Conservation (phyloP, 2,113 vertebrate species). For the Neolamprologus longior region DNA sequence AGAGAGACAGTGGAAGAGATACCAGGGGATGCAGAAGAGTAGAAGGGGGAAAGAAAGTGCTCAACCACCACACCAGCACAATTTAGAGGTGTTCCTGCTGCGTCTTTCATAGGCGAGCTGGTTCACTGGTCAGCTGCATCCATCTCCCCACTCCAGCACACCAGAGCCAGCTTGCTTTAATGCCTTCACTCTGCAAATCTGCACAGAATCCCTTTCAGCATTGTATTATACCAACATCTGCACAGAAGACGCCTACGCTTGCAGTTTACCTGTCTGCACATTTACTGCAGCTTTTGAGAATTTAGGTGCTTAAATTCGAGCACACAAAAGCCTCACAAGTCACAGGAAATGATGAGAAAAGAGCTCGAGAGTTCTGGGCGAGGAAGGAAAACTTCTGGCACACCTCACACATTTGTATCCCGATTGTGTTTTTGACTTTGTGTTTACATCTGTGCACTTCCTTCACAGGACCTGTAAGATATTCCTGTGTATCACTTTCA, state of each 20-base stretch:
- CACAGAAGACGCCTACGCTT: background rate
- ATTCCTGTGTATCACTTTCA: slow-evolving; percentile 17
- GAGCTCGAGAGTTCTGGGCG: background rate
- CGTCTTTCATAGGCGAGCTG: slow-evolving; percentile 44
- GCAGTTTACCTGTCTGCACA: background rate
- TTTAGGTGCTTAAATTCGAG: background rate
- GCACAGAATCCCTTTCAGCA: background rate
- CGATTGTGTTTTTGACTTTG: background rate
- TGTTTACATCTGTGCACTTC: background rate
- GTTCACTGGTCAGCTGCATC: slow-evolving; percentile 53
- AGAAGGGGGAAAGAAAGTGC: slow-evolving; percentile 4
- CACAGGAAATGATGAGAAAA: background rate
- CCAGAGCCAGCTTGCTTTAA: slow-evolving; percentile 35
- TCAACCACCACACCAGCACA: slow-evolving; percentile 22
- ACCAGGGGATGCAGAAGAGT: slow-evolving; percentile 23
- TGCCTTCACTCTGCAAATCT: slow-evolving; percentile 30
- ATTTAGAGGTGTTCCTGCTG: slow-evolving; percentile 61
- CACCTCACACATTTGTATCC: background rate
- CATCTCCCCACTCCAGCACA: slow-evolving; percentile 28
- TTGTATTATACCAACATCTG: background rate
- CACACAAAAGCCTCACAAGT: background rate
- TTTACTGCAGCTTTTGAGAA: background rate
- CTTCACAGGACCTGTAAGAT: slow-evolving; percentile 60
- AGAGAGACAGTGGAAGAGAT: background rate
- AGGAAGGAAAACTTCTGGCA: background rate